Evolutionary conservation across 2,888 invertebrate genomes (phyloP).

Genomic region (Nomada hirtipes): DNA sequence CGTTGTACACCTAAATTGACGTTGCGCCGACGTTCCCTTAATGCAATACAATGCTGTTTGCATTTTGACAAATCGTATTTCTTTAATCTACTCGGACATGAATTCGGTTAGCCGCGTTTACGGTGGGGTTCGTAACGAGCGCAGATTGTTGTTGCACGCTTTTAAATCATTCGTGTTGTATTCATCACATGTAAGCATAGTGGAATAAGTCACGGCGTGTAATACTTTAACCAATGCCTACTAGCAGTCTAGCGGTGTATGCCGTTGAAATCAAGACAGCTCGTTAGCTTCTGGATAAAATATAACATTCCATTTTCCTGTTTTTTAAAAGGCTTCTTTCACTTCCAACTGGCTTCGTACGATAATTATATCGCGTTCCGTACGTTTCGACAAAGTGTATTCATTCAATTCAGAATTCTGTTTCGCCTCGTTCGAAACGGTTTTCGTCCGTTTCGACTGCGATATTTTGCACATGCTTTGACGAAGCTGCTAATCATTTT

Average conservation of each 20-base stretch:
- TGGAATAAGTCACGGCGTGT: constrained; percentile 53
- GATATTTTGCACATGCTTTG: background rate
- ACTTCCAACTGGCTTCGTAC: constrained; percentile 15
- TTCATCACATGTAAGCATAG: constrained; percentile 74
- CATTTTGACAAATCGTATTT: constrained; percentile 36
- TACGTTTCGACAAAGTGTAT: constrained; percentile 6
- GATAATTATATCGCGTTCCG: constrained; percentile 25
- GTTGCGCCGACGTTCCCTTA: constrained; percentile 31
- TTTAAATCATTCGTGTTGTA: constrained; percentile 71
- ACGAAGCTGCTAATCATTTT: no score
- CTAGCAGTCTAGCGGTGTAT: background rate
- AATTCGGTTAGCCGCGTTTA: constrained; percentile 37
- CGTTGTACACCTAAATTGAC: constrained; percentile 38
- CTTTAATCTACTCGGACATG: constrained; percentile 9
- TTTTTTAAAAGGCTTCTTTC: constrained; percentile 1
- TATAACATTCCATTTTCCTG: constrained; percentile 13
- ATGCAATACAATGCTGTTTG: constrained; percentile 25
- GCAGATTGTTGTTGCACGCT: constrained; percentile 49
- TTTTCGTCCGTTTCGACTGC: background rate
- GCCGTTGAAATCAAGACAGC: constrained; percentile 29
- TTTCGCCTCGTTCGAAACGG: background rate
- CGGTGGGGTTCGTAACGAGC: background rate
- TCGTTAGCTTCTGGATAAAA: constrained; percentile 45
- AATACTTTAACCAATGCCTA: constrained; percentile 29
- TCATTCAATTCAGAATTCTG: constrained; percentile 20